Conservation (phyloP, 2,797 vertebrate species). For the Dryobates pubescens region DNA sequence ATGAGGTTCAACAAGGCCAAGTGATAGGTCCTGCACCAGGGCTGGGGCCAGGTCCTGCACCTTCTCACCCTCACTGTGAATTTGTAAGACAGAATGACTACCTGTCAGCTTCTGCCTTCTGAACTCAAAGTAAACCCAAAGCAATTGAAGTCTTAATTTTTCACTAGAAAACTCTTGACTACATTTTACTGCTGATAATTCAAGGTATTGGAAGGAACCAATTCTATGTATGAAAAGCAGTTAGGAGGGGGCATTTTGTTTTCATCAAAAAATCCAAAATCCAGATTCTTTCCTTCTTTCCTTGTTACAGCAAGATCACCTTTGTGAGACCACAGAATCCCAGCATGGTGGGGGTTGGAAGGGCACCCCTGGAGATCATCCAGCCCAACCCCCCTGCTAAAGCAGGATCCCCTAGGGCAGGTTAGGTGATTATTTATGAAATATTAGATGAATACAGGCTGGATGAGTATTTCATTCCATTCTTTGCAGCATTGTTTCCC, state of each 20-base stretch:
- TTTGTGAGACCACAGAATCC: not conserved
- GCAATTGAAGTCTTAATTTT: not conserved
- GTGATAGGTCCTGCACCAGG: too few relatives aligned
- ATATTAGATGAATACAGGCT: too few relatives aligned
- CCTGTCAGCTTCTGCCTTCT: not conserved
- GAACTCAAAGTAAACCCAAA: not conserved
- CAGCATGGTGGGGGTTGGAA: too few relatives aligned
- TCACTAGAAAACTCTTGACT: not conserved
- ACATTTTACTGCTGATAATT: not conserved
- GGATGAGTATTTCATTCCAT: not conserved
- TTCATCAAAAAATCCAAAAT: not conserved
- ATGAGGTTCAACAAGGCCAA: too few relatives aligned
- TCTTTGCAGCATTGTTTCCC: not conserved
- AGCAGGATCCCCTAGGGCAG: too few relatives aligned
- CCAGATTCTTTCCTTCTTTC: not conserved
- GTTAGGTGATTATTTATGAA: too few relatives aligned
- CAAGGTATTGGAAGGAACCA: not conserved
- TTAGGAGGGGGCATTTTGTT: fast-evolving
- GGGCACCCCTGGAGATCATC: too few relatives aligned
- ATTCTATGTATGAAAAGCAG: not conserved
- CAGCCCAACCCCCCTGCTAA: too few relatives aligned
- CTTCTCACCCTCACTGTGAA: not conserved
- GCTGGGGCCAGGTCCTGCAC: not conserved
- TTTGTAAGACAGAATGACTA: not conserved
- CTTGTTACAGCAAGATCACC: not conserved